Percentiles rank a stretch among this genome's conserved stretches.
Evolutionary conservation across 2,888 invertebrate species (phyloP).

Genomic region (Dolichomitus sp.): DNA sequence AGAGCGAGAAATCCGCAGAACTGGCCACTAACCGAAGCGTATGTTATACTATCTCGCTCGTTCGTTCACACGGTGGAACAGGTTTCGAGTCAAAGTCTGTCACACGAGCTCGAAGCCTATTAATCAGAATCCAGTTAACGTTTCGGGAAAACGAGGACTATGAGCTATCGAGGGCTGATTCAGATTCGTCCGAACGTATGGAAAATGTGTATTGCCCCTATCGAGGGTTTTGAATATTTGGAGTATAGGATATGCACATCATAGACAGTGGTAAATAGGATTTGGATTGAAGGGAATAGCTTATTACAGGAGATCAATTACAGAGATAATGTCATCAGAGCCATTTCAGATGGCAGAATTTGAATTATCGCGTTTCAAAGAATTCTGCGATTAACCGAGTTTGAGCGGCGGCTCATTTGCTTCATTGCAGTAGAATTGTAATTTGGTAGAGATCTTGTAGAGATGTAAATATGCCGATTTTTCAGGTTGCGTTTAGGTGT

Average conservation of each 20-base stretch:
- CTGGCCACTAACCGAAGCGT: slow-evolving; percentile 22
- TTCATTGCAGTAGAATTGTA: too few species aligned
- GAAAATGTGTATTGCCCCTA: slow-evolving; percentile 12
- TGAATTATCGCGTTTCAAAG: not conserved
- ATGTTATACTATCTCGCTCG: slow-evolving; percentile 31
- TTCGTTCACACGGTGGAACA: slow-evolving; percentile 4
- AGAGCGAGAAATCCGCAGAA: slow-evolving; percentile 64
- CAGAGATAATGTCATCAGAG: not conserved
- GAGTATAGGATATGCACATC: not conserved
- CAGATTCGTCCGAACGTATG: slow-evolving; percentile 31
- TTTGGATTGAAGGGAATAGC: not conserved
- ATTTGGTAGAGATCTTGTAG: too few species aligned
- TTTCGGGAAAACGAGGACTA: slow-evolving; percentile 33
- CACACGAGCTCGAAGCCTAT: slow-evolving; percentile 51
- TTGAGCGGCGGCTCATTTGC: too few species aligned
- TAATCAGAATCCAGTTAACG: slow-evolving; percentile 63
- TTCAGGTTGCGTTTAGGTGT: not conserved
- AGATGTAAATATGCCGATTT: too few species aligned
- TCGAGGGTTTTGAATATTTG: slow-evolving; percentile 14
- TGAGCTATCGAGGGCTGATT: slow-evolving; percentile 31
- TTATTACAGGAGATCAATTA: not conserved
- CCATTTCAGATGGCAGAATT: not conserved
- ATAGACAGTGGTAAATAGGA: not conserved
- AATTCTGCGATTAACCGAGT: not conserved
- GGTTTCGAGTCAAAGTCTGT: slow-evolving; percentile 44